Conservation (phyloP, 2,113 vertebrate genomes). For the Brachyhypopomus occidentalis region DNA sequence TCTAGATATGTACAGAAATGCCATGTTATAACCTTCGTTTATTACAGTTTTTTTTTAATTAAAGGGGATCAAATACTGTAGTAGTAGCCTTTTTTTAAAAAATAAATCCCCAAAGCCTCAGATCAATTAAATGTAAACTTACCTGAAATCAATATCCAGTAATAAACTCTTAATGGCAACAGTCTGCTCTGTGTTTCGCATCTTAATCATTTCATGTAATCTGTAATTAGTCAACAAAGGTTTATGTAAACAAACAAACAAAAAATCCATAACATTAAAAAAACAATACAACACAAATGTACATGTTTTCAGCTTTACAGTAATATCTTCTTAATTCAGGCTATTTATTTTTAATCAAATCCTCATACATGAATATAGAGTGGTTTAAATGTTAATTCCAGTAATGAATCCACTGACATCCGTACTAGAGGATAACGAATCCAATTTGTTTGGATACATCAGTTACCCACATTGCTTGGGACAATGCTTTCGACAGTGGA, state of each 20-base stretch:
- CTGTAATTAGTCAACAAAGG: constrained; percentile 69
- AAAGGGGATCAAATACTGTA: too few species aligned
- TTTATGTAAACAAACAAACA: constrained; percentile 18
- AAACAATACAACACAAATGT: neutral
- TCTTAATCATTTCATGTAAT: constrained; percentile 89
- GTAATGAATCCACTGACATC: too few species aligned
- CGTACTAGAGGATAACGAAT: too few species aligned
- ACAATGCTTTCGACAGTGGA: too few species aligned
- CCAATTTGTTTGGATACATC: too few species aligned
- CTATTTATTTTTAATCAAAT: neutral
- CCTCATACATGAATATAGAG: neutral
- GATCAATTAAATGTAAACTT: neutral
- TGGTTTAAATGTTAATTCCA: too few species aligned
- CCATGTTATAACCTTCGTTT: neutral
- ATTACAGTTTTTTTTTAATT: neutral
- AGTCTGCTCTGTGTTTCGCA: constrained; percentile 70
- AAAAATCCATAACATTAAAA: neutral
- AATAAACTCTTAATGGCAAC: constrained; percentile 82
- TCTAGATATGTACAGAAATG: neutral
- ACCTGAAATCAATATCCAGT: constrained; percentile 97
- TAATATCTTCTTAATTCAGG: neutral
- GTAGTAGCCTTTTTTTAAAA: too few species aligned
- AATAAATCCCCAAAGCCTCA: neutral
- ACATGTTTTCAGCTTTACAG: neutral
- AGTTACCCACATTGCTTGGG: too few species aligned